Conservation (phyloP, 53 echinoderm and acorn worm species). For the Zoroaster sp. region DNA sequence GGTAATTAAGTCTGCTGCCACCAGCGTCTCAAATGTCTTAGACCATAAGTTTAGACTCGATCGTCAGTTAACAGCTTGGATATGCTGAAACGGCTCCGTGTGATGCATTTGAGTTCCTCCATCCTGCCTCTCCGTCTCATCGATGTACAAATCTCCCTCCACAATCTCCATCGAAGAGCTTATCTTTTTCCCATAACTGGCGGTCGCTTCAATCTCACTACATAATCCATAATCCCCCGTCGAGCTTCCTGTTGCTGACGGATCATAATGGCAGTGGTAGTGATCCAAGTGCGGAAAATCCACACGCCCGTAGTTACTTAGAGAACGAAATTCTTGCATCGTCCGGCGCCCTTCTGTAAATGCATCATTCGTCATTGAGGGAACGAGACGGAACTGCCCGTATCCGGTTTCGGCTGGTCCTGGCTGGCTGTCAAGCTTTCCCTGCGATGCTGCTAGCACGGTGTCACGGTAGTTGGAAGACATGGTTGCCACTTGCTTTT, state of each 20-base stretch:
- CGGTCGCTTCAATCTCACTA: background rate
- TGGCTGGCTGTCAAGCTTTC: background rate
- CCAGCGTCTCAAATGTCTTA: no score
- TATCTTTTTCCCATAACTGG: background rate
- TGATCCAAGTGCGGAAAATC: background rate
- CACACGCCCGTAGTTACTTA: background rate
- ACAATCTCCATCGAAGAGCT: background rate
- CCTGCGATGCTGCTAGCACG: background rate
- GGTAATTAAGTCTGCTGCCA: no score
- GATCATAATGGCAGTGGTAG: background rate
- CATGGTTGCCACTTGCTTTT: background rate
- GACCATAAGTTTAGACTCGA: no score
- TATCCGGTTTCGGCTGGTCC: conserved; percentile 3
- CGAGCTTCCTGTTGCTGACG: background rate
- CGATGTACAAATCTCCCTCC: background rate
- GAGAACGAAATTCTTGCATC: background rate
- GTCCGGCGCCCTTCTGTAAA: background rate
- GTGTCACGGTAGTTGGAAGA: background rate
- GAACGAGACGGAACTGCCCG: background rate
- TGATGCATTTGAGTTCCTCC: background rate
- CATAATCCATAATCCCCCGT: background rate
- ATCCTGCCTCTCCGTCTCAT: background rate
- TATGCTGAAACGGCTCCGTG: background rate
- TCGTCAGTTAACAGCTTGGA: background rate
- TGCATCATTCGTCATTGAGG: background rate